phyloP scores from a whole-genome alignment of 2,113 vertebrate species.

The Anseranas semipalmata region DNA sequence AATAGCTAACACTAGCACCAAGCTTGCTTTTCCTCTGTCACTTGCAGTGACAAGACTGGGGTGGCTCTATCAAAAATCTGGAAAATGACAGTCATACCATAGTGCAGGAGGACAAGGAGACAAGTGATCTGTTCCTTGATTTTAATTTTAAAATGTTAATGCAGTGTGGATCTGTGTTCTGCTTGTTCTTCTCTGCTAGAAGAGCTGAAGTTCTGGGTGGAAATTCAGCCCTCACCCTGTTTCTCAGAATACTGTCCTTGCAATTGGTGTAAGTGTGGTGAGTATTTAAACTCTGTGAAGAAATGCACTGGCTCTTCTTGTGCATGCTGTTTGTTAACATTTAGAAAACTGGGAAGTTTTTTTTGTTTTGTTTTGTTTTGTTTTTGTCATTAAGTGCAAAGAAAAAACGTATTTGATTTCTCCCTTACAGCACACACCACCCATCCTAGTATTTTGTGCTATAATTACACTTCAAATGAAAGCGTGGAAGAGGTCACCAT shows the following conservation, averaged over 20 bases:
- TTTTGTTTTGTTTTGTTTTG: too few species aligned
- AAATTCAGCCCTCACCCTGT: neutral
- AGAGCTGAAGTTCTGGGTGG: neutral
- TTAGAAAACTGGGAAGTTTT: neutral
- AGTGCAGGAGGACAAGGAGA: neutral
- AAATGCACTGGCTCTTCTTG: neutral
- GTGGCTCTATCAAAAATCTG: neutral
- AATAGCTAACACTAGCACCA: neutral
- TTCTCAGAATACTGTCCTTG: neutral
- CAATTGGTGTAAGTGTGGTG: neutral
- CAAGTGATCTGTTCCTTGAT: neutral
- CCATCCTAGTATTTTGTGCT: neutral
- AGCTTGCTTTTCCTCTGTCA: neutral
- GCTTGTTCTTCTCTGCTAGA: neutral
- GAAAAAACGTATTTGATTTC: neutral
- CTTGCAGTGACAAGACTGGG: neutral
- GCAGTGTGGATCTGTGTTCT: neutral
- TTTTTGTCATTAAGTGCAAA: neutral
- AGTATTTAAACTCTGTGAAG: neutral
- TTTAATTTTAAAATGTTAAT: neutral
- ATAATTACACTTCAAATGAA: constrained; percentile 39
- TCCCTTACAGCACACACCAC: neutral
- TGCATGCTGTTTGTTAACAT: neutral
- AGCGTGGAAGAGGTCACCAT: constrained; percentile 29
- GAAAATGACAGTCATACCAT: neutral